Evolutionary conservation across 1,140 invertebrate genomes (phyloP).

Genomic region (Scaptomyza graminum): DNA sequence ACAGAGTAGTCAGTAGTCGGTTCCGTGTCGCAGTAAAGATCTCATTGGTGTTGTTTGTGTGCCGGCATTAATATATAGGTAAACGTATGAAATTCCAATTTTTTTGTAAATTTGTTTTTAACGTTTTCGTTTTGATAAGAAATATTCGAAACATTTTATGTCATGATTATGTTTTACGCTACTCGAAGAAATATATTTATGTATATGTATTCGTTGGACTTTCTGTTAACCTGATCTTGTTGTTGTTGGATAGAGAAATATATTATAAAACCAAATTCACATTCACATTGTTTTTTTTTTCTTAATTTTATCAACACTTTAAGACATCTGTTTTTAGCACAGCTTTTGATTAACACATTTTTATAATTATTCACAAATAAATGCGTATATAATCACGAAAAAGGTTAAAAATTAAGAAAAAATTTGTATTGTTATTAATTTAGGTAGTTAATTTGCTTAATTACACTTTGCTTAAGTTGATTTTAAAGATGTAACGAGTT

Average conservation of each 20-base stretch:
- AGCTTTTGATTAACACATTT: background rate
- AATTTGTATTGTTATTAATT: too few relatives aligned
- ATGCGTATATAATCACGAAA: too few relatives aligned
- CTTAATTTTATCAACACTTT: background rate
- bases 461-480: conserved; percentile 3
- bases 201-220: background rate
- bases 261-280: too few relatives aligned
- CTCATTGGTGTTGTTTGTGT: conserved; percentile 17
- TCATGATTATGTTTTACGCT: conserved; percentile 2
- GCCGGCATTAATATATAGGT: conserved; percentile 15
- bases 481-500: background rate
- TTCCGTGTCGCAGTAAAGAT: background rate
- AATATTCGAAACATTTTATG: conserved; percentile 19
- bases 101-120: conserved; percentile 14
- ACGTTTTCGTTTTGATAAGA: conserved; percentile 6
- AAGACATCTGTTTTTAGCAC: background rate
- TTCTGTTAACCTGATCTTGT: background rate
- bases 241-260: background rate
- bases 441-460: background rate
- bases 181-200: background rate
- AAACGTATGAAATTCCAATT: conserved; percentile 31
- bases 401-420: too few relatives aligned
- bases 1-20: background rate
- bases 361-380: background rate
- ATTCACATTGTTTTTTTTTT: background rate